Conservation (phyloP, 2,797 vertebrate genomes). For the Carapus acus region DNA sequence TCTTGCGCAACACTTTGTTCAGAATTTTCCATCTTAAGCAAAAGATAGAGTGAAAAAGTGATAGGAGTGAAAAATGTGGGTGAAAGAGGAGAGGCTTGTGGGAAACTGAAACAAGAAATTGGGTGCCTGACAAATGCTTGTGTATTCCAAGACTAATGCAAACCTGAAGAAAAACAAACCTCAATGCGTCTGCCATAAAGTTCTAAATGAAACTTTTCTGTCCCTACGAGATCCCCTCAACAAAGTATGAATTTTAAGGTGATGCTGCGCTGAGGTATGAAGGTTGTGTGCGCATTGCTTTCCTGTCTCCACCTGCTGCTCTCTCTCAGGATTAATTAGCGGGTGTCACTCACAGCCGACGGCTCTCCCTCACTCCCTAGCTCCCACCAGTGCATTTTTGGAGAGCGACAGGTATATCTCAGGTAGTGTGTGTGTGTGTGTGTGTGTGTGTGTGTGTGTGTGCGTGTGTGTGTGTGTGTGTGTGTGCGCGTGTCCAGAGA, state of each 20-base stretch:
- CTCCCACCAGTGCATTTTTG: conserved; percentile 57
- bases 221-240: conserved; percentile 25
- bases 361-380: conserved; percentile 64
- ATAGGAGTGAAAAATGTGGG: conserved; percentile 16
- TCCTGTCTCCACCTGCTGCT: conserved; percentile 23
- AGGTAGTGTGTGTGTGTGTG: conserved; percentile 28
- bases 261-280: conserved; percentile 26
- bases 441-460: conserved; percentile 21
- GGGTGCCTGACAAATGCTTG: conserved; percentile 29
- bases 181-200: conserved; percentile 13
- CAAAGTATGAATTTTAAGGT: conserved; percentile 33
- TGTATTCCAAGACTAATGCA: conserved; percentile 19
- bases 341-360: conserved; percentile 67
- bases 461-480: conserved; percentile 18
- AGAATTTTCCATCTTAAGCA: conserved; percentile 37
- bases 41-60: conserved; percentile 35
- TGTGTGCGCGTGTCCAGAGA: no score
- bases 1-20: conserved; percentile 48
- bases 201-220: conserved; percentile 39
- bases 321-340: conserved; percentile 67
- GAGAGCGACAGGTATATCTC: conserved; percentile 62
- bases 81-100: conserved; percentile 1
- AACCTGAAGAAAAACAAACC: conserved; percentile 9
- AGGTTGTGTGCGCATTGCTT: conserved; percentile 29
- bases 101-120: conserved; percentile 17